Evolutionary conservation across 2,113 vertebrate species (phyloP), one percentile per base, ranked within the genome.

Genomic region (Recurvirostra avosetta): DNA sequence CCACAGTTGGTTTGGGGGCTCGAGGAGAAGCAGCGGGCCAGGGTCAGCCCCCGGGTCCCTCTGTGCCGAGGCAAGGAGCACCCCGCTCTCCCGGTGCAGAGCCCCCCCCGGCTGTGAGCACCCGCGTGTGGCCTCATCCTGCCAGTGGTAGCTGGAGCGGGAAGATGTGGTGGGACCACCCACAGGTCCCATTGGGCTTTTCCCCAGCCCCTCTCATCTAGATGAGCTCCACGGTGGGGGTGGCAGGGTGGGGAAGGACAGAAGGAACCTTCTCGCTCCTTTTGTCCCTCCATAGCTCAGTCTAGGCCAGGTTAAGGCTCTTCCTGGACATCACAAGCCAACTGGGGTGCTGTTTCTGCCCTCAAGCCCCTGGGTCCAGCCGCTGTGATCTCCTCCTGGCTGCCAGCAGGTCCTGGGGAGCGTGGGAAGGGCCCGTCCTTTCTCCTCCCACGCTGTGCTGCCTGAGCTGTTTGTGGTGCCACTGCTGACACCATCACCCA

Each of bases 321-420:
- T 83, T 62, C 26, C 56, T 62, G 40, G 43, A 21, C 56, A 43
- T 52, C 59, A 55, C 12, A 55, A 76, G 12, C 67, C 59, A 84
- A 2, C n/a, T 30, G 34, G 14, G 11, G 36, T 12, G 36, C 11
- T 66, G 26, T 29, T 73, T 68, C 53, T 70, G 43, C 53, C 77
- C 45, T 87, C 26, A 41, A 12, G 30, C 4, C 34, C 32, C 41
- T 30, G 16, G 18, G 15, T 78, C 36, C 78, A 62, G 70, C 27
- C 4, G 3, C 40, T 1, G 0, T 29, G 17, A 12, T 62, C 49
- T 59, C 3, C 1, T 71, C 43, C 43, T 56, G 8, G 4, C 18
- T 81, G 20, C 65, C 49, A 26, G 36, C 36, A 71, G 20, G 30
- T 47, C 56, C 66, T 58, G 41, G 12, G 7, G 26, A 88, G 71